Evolutionary conservation across 2,888 invertebrate species (phyloP).

Genomic region (Eueremaeus valkanovi): DNA sequence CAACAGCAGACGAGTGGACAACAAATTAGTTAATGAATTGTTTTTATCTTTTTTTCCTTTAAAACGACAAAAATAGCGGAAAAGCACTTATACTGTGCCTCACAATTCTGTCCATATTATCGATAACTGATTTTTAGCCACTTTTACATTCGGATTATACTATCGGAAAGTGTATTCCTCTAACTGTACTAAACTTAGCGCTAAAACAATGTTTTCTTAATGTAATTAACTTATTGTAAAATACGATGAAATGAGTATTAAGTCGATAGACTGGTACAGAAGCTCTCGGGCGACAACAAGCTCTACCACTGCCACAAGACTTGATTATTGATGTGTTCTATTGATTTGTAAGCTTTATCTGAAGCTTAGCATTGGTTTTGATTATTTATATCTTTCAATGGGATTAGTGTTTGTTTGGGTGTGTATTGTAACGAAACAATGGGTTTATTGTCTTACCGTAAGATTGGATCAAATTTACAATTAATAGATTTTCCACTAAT

Average conservation of each 20-base stretch:
- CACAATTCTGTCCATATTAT: slow-evolving; percentile 23
- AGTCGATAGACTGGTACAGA: slow-evolving; percentile 12
- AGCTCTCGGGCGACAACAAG: slow-evolving; percentile 8
- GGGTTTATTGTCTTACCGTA: neutral
- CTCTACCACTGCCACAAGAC: slow-evolving; percentile 18
- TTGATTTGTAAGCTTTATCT: neutral
- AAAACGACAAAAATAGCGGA: neutral
- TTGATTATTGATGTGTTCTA: neutral
- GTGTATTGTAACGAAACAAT: neutral
- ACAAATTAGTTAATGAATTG: too few species aligned
- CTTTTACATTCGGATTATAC: neutral
- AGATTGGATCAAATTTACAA: neutral
- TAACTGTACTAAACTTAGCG: neutral
- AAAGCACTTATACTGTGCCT: slow-evolving; percentile 20
- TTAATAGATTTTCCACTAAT: neutral
- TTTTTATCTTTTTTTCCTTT: neutral
- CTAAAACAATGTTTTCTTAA: neutral
- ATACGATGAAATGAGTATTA: too few species aligned
- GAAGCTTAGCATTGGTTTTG: neutral
- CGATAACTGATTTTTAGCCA: neutral
- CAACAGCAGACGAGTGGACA: neutral
- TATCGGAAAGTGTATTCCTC: neutral
- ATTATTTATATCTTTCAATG: slow-evolving; percentile 10
- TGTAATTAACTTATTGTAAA: neutral
- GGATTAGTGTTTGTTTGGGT: slow-evolving; percentile 6